Conservation (phyloP, 2,113 vertebrate genomes). For the Bostrychus sinensis region DNA sequence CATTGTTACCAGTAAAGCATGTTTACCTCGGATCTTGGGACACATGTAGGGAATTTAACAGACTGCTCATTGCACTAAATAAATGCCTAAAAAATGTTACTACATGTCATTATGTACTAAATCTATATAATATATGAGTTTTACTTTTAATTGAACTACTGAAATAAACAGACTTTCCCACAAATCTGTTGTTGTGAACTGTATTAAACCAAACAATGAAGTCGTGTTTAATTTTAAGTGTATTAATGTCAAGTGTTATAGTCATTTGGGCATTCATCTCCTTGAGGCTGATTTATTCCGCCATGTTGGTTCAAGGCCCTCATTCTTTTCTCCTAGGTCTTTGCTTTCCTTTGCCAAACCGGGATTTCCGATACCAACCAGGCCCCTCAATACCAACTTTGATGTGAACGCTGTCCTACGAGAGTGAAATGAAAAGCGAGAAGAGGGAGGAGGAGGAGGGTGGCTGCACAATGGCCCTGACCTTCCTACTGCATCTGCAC, state of each 20-base stretch:
- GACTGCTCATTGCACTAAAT: no score
- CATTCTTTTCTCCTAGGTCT: conserved; percentile 65
- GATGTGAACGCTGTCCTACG: conserved; percentile 70
- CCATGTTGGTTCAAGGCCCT: conserved; percentile 68
- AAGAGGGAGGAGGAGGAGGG: conserved; percentile 59
- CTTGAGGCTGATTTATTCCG: conserved; percentile 46
- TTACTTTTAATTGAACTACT: no score
- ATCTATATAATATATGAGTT: no score
- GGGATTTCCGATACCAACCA: conserved; percentile 71
- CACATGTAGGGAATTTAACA: no score
- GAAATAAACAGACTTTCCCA: no score
- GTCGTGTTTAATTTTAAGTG: no score
- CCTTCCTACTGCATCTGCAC: conserved; percentile 77
- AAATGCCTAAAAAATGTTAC: no score
- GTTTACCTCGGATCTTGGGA: no score
- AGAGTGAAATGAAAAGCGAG: conserved; percentile 65
- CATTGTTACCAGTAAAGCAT: no score
- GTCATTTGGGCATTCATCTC: conserved; percentile 54
- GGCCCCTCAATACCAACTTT: conserved; percentile 77
- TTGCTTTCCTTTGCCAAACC: conserved; percentile 71
- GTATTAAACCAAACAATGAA: no score
- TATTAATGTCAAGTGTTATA: neutral
- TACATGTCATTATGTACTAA: no score
- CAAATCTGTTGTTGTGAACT: no score
- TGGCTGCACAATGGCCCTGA: conserved; percentile 61